Conservation (phyloP, 1,140 invertebrate species). For the Ostrea denselamellosa region DNA sequence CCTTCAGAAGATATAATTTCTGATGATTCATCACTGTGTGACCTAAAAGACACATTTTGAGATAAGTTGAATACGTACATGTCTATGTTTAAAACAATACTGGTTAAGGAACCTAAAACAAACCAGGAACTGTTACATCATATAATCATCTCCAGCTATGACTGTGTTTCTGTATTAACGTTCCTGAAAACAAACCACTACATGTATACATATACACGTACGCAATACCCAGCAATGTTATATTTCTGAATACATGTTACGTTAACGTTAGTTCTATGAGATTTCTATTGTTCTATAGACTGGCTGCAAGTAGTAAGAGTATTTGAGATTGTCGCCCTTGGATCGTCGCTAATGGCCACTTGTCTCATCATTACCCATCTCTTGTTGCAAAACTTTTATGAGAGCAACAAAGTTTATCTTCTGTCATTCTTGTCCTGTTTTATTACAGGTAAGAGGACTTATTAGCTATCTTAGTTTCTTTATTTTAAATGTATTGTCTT, state of each 20-base stretch:
- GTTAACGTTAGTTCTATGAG: no score
- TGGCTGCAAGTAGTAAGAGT: constrained; percentile 51
- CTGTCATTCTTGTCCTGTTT: constrained; percentile 25
- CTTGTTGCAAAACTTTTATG: background rate
- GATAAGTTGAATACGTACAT: no score
- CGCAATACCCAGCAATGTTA: no score
- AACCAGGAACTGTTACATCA: no score
- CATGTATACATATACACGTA: background rate
- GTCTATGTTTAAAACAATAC: no score
- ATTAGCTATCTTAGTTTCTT: no score
- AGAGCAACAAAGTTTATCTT: constrained; percentile 1
- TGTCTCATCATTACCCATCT: constrained; percentile 4
- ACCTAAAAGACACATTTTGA: no score
- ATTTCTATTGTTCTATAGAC: constrained; percentile 27
- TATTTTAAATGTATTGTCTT: no score
- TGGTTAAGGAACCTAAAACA: no score
- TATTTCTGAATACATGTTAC: background rate
- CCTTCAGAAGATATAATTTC: background rate
- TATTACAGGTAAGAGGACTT: constrained; percentile 31
- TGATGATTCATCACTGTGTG: no score
- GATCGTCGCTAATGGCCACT: constrained; percentile 10
- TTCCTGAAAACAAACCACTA: background rate
- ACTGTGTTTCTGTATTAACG: no score
- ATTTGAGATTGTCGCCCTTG: constrained; percentile 38
- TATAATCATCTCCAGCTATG: no score